phyloP scores from a whole-genome alignment of 1,140 invertebrate genomes.

The Sitodiplosis mosellana region DNA sequence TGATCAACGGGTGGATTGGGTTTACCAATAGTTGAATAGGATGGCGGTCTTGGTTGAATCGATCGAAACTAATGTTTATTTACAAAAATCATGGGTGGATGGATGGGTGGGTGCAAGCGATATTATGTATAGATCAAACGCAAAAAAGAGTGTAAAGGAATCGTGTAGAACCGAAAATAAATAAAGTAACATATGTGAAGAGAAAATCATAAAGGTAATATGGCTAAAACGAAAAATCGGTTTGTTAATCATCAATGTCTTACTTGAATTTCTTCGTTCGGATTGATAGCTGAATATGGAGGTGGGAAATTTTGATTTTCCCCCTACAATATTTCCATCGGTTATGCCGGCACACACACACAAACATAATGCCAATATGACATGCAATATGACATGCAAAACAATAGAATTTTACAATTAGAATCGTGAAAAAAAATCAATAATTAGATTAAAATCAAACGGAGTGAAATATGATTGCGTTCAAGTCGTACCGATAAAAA shows the following conservation, averaged over 20 bases:
- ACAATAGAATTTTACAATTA: too few species aligned
- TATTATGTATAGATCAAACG: not conserved
- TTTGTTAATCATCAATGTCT: not conserved
- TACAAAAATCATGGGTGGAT: not conserved
- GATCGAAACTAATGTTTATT: not conserved
- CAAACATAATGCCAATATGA: not conserved
- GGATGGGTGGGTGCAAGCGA: too few species aligned
- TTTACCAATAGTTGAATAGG: too few species aligned
- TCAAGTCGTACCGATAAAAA: constrained; percentile 35
- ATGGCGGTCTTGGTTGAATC: too few species aligned
- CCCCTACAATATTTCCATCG: constrained; percentile 19
- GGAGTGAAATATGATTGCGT: too few species aligned
- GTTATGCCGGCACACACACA: constrained; percentile 1
- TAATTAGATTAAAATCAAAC: constrained; percentile 5
- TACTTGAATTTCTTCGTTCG: constrained; percentile 35
- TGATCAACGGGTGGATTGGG: too few species aligned
- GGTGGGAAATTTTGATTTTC: constrained; percentile 31
- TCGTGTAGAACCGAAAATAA: not conserved
- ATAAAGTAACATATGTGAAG: not conserved
- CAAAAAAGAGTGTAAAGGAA: not conserved
- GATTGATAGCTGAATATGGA: constrained; percentile 33
- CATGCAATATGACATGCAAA: not conserved
- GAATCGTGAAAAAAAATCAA: too few species aligned
- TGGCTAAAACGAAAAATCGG: constrained; percentile 5
- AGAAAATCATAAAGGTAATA: not conserved